Base-by-base conservation (phyloP, 2,113 vertebrate species). In the Genyomyrus donnyi region DNA sequence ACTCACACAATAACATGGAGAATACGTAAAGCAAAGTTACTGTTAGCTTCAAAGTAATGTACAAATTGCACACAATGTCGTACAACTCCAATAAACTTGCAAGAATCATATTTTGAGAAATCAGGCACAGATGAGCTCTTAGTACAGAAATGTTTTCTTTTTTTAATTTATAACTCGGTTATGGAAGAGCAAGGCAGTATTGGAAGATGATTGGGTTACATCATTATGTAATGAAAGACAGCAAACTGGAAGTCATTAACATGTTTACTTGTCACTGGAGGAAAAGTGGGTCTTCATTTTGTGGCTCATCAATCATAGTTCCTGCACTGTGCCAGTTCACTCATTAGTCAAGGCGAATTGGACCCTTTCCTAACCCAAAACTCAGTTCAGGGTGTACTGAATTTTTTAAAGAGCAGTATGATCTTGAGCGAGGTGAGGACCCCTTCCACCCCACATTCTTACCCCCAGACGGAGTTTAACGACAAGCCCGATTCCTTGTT, bases 381-480 rank as follows among this genome's bases (percentile, higher is more conserved):
- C 31, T 15, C 45, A 48, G n/a, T 19, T 53, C 39, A 92, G 15
- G 56, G 93, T 94, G 93, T 95, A 94, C 31, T 21, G 49, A 4
- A 46, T 70, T 3, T 53, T 95, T 95, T 94, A 90, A 94, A 24
- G 94, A 95, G 74, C 93, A 94, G 84, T 93, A 91, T 1, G 92
- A 93, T 56, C 93, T 88, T 39, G 88, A 92, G 7, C 3, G n/a
- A 35, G 0, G 8, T 19, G 3, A 88, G 92, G 2, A 85, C 93
- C 31, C 87, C 93, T 2, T n/a, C 70, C 1, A 10, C 45, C 58
- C 66, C 80, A 15, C 58, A 58, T 80, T 91, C 21, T 93, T 91
- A 21, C 17, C 93, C 93, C 56, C 95, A 99, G 98, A 94, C 92
- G 39, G 97, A 97, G 92, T 99, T 97, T 93, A 96, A 98, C 83